Conservation (phyloP, 2,113 vertebrate genomes). For the Catagonus wagneri region DNA sequence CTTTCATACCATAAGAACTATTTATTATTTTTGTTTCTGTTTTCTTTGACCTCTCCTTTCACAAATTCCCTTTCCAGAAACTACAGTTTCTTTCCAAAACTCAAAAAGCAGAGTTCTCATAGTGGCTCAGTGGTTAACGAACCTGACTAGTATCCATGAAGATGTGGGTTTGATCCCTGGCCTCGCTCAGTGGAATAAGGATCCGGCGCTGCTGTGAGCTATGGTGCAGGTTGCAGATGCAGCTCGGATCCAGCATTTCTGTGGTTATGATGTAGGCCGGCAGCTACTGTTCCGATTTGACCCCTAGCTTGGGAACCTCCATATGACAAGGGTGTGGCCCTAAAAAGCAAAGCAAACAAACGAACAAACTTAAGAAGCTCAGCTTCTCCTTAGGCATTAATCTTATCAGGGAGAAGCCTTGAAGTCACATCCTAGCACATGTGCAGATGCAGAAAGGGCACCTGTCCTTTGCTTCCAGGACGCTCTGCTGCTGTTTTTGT, state of each 20-base stretch:
- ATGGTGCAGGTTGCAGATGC: too few species aligned
- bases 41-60: not conserved
- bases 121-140: too few species aligned
- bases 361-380: not conserved
- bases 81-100: not conserved
- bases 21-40: not conserved
- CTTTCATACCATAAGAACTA: not conserved
- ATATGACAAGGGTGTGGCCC: too few species aligned
- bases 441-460: not conserved
- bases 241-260: too few species aligned
- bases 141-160: too few species aligned
- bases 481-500: not conserved
- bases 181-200: too few species aligned
- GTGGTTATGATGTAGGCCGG: too few species aligned
- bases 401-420: not conserved
- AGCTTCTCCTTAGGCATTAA: not conserved
- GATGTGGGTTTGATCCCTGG: too few species aligned
- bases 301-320: too few species aligned
- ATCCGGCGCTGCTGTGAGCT: too few species aligned
- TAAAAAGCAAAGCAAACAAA: too few species aligned
- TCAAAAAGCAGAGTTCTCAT: not conserved
- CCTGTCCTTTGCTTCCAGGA: not conserved
- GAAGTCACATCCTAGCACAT: not conserved
- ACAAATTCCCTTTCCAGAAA: not conserved
- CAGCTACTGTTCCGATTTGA: too few species aligned